Conservation (phyloP, 2,113 vertebrate species). For the Ammospiza caudacuta region DNA sequence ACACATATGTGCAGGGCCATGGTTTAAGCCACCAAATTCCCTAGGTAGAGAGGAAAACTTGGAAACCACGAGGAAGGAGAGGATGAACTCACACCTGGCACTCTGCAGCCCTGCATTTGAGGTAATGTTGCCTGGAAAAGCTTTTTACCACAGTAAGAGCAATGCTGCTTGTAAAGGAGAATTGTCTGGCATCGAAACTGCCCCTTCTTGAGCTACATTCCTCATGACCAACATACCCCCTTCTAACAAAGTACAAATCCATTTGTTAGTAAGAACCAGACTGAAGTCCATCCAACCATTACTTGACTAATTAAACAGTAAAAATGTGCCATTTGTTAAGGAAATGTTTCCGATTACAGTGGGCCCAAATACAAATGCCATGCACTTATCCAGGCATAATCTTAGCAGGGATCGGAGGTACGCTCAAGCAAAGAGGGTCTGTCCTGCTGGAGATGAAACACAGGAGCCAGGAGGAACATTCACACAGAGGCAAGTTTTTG, state of each 20-base stretch:
- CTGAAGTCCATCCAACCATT: conserved; percentile 47
- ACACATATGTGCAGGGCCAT: neutral
- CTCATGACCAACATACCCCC: conserved; percentile 9
- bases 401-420: conserved; percentile 31
- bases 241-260: conserved; percentile 13
- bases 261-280: neutral
- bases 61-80: neutral
- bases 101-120: neutral
- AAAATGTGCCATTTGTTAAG: conserved; percentile 33
- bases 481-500: neutral
- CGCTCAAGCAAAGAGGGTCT: neutral
- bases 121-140: neutral
- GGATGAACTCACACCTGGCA: neutral
- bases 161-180: neutral
- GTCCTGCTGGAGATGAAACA: neutral
- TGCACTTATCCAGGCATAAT: conserved; percentile 25
- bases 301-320: conserved; percentile 49
- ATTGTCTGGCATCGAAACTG: neutral
- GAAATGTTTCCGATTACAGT: conserved; percentile 37
- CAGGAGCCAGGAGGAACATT: neutral
- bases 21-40: neutral
- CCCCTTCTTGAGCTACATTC: neutral
- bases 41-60: neutral
- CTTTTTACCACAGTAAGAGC: neutral
- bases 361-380: conserved; percentile 40